Evolutionary conservation across 1,140 invertebrate species (phyloP).

Genomic region (Drosophila orosa): DNA sequence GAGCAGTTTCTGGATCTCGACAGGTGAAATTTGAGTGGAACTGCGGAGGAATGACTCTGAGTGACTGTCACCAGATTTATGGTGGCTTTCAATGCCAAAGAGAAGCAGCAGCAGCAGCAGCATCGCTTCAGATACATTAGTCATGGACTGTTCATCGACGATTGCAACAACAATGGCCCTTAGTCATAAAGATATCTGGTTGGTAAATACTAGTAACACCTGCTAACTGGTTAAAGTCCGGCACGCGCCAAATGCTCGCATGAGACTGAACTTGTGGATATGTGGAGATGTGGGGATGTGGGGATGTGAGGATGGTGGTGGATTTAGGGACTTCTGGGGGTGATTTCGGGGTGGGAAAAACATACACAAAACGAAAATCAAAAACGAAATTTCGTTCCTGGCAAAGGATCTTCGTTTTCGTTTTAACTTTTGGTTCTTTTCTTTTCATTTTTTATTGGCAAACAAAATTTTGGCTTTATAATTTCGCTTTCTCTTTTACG

Average conservation of each 20-base stretch:
- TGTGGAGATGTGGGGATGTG: slow-evolving; percentile 5
- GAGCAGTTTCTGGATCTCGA: slow-evolving; percentile 30
- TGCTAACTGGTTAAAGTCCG: slow-evolving; percentile 63
- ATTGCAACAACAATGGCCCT: slow-evolving; percentile 62
- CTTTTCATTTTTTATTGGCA: slow-evolving; percentile 52
- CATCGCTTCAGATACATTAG: slow-evolving; percentile 46
- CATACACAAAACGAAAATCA: slow-evolving; percentile 64
- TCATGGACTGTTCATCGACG: slow-evolving; percentile 57
- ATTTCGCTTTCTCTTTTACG: slow-evolving; percentile 70
- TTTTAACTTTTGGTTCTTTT: slow-evolving; percentile 53
- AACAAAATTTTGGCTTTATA: slow-evolving; percentile 66
- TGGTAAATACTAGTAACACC: slow-evolving; percentile 38
- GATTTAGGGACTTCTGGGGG: slow-evolving; percentile 2
- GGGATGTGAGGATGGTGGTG: slow-evolving; percentile 1
- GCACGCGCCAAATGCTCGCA: slow-evolving; percentile 53
- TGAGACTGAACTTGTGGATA: slow-evolving; percentile 25
- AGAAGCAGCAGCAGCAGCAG: slow-evolving; percentile 18
- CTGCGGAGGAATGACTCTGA: slow-evolving; percentile 14
- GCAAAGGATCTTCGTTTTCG: slow-evolving; percentile 75
- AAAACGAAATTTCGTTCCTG: slow-evolving; percentile 76
- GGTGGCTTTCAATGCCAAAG: slow-evolving; percentile 65
- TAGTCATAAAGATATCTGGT: slow-evolving; percentile 56
- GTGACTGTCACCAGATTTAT: slow-evolving; percentile 32
- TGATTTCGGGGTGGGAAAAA: slow-evolving; percentile 41
- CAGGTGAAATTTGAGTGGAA: slow-evolving; percentile 68